Base-by-base conservation (phyloP, 2,888 invertebrate species). In the Gari tellinella region DNA sequence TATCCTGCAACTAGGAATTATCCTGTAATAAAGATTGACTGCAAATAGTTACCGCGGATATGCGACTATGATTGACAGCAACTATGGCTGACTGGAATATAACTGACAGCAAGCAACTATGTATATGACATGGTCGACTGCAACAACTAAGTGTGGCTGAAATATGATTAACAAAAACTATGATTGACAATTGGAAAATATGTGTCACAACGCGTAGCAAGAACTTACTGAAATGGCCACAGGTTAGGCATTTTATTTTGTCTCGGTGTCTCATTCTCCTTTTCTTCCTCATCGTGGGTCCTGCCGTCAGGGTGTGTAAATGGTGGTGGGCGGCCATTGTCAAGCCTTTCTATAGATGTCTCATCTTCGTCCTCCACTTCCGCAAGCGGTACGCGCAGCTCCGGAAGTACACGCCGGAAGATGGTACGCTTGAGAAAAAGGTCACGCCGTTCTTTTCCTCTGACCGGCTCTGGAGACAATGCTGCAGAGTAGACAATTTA, bases 361-460 rank as follows among this genome's bases (percentile, higher is more conserved):
- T 67, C 69, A n/a, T 73, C 72, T 7, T 61, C 65, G 15, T 68
- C 67, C n/a, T n/a, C n/a, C 1, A 38, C 45, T 14, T 68, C 61
- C 10, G 70, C 57, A 1, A 83, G 62, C 1, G 85, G 84, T 14
- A 87, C 70, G 19, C 73, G 68, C 8, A 86, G 37, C 57, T 87
- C 86, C 12, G 85, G 80, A 14, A 87, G 67, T 8, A 85, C 70
- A 21, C 81, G 69, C 15, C 85, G 69, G 75, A 80, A 82, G 31
- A 79, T 76, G 19, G 73, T 74, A 10, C 82, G 75, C 43, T 74
- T 62, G 3, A 76, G 57, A 19, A 65, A 58, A 12, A 83, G 63
- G 19, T 85, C 86, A 23, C 80, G 60, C 61, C 77, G 81, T 48
- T 81, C 80, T 51, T 80, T 76, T 26, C 80, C 79, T 10, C 68